Evolutionary conservation across 2,888 invertebrate species (phyloP), one percentile per base, ranked within the genome.

Genomic region (Piscicola geometra): DNA sequence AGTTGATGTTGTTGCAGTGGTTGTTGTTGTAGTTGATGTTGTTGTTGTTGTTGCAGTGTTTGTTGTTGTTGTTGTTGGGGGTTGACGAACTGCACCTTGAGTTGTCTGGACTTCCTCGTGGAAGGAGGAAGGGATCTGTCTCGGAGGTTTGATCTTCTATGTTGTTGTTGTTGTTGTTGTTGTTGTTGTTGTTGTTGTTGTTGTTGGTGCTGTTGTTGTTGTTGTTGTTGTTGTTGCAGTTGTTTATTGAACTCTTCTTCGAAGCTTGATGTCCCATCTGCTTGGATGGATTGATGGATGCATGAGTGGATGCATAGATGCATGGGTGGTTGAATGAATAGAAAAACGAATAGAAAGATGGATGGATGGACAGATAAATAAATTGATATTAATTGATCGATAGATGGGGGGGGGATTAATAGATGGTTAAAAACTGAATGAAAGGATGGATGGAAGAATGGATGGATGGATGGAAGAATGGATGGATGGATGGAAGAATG

Each of bases 111-210:
- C 56, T 72, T 72, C 56, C 72, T 25, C 25, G 28, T 72, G 56
- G 47, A 47, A 21, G 72, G 72, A 30, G 72, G 72, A 50, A 72
- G 72, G 25, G 72, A 72, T 3, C 72, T 36, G 33, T 72, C 72
- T n/a, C 72, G 50, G 28, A 72, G 50, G 15, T 73, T 73, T 52
- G 60, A 73, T 56, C 73, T n/a, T 25, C 64, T 18, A 21, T 56
- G 33, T 12, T 64, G 21, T 30, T 28, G 64, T 64, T 64, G 25
- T 30, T 64, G 5, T 64, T 64, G 64, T 30, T 28, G 21, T 64
- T 64, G 25, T 64, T 64, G 64, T 30, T 64, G 64, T 30, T 64
- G 64, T n/a, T 30, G 21, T n/a, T 30, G 64, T 64, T 64, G 25
- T 64, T 28, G 64, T 64, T 64, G 64, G 5, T 28, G 21, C 30